phyloP scores from a whole-genome alignment of 2,888 invertebrate species.

The Entomobrya proxima region DNA sequence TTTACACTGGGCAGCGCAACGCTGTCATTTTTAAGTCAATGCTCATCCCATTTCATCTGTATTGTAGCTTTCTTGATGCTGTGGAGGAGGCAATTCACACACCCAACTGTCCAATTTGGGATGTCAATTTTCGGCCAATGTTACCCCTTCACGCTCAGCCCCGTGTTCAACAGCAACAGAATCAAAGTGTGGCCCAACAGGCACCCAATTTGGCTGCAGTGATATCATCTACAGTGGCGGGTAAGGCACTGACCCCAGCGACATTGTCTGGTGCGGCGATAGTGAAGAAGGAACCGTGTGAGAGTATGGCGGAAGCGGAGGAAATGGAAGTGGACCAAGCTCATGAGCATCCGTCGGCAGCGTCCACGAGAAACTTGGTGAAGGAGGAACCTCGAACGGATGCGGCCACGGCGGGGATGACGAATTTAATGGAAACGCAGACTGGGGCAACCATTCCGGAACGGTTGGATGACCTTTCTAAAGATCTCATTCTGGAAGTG shows the following conservation, averaged over 20 bases:
- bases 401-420: background rate
- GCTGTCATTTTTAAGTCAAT: too few relatives aligned
- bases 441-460: background rate
- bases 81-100: slow-evolving; percentile 93
- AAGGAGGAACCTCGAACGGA: slow-evolving; percentile 30
- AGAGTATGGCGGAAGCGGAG: slow-evolving; percentile 66
- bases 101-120: slow-evolving; percentile 93
- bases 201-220: slow-evolving; percentile 58
- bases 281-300: slow-evolving; percentile 71
- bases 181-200: slow-evolving; percentile 37
- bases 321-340: slow-evolving; percentile 70
- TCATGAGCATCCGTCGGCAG: slow-evolving; percentile 69
- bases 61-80: slow-evolving; percentile 87
- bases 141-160: slow-evolving; percentile 81
- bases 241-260: slow-evolving; percentile 41
- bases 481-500: slow-evolving; percentile 69
- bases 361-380: background rate
- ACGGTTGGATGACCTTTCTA: slow-evolving; percentile 51
- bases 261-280: slow-evolving; percentile 13
- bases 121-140: slow-evolving; percentile 89
- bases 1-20: too few relatives aligned
- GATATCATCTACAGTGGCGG: slow-evolving; percentile 38
- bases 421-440: background rate
- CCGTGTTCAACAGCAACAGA: slow-evolving; percentile 17
- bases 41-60: too few relatives aligned